These are phyloP conservation scores for Diuraphis noxia DNA, from an alignment of 1,140 invertebrate species.

Conservation along the genomic window DNA sequence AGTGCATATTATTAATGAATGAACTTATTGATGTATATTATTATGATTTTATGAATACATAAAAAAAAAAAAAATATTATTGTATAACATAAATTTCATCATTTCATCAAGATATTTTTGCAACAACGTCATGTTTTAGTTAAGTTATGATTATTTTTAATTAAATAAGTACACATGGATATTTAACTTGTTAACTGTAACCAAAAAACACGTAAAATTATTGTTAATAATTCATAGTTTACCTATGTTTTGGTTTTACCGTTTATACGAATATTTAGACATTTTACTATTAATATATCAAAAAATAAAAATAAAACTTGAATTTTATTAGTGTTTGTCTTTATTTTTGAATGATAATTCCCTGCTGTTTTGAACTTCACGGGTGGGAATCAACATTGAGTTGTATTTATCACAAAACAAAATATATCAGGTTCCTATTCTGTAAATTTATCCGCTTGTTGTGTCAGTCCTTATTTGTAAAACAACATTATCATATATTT, in stretches of 20 bases:
- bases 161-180: background rate
- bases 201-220: background rate
- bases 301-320: background rate
- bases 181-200: background rate
- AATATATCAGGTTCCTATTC: background rate
- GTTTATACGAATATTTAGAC: background rate
- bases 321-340: background rate
- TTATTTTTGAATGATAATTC: background rate
- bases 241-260: background rate
- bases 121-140: background rate
- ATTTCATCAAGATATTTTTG: background rate
- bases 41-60: background rate
- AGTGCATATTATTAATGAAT: background rate
- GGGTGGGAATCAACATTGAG: background rate
- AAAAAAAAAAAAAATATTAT: background rate
- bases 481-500: background rate
- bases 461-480: background rate
- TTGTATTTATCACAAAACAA: background rate
- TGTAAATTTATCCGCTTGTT: background rate
- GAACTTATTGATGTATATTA: background rate
- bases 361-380: background rate
- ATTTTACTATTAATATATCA: background rate
- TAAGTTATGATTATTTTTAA: background rate
- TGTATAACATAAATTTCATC: background rate
- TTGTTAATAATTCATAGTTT: background rate